Conservation (phyloP, 2,797 vertebrate species). For the Petrocephalus schoutedeni region DNA sequence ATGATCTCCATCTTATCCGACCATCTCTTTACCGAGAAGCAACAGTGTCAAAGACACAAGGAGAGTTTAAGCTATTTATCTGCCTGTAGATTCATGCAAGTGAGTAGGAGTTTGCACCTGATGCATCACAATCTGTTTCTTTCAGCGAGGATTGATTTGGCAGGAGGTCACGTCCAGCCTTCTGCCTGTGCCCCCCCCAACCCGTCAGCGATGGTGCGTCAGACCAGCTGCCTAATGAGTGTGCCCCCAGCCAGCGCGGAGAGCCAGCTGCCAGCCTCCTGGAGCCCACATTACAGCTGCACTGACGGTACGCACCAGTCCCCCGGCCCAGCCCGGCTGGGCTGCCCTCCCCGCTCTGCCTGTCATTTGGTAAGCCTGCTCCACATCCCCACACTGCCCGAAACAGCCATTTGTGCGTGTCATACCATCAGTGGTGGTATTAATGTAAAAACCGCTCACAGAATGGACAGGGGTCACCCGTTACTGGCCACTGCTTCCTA, state of each 20-base stretch:
- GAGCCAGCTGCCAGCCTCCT: constrained; percentile 56
- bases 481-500: too few species aligned
- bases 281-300: constrained; percentile 55
- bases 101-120: background rate
- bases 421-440: too few species aligned
- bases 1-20: background rate
- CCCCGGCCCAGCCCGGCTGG: background rate
- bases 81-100: background rate
- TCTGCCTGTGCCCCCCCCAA: constrained; percentile 10
- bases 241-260: constrained; percentile 54
- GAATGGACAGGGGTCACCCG: too few species aligned
- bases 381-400: too few species aligned
- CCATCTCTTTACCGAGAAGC: background rate
- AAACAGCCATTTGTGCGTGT: too few species aligned
- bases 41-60: background rate
- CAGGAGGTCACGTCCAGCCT: background rate
- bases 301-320: constrained; percentile 54
- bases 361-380: background rate
- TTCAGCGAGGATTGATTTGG: background rate
- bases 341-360: constrained; percentile 6
- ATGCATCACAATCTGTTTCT: background rate
- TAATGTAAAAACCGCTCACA: too few species aligned
- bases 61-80: background rate
- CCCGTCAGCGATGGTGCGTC: constrained; percentile 64
- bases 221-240: constrained; percentile 61